A percentile compares a stretch with the other conserved stretches of the same genome.
Conservation (phyloP, 2,113 vertebrate species). For the Osmerus eperlanus region DNA sequence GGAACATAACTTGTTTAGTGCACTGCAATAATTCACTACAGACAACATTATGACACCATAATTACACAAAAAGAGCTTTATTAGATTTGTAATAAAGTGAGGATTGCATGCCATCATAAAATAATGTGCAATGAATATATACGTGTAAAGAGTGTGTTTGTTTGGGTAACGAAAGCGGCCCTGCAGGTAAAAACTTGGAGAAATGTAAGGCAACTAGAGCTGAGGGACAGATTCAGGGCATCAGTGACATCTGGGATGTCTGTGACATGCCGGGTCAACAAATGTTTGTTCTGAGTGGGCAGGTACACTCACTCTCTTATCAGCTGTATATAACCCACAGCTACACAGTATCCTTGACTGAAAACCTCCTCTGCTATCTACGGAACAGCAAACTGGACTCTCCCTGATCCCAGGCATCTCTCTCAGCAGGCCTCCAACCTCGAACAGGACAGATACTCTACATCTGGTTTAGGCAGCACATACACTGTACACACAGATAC, state of each 20-base stretch:
- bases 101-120: too few species aligned
- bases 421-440: neutral
- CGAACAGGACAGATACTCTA: too few species aligned
- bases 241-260: too few species aligned
- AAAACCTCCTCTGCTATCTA: slow-evolving; percentile 27
- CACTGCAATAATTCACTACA: slow-evolving; percentile 14
- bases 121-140: too few species aligned
- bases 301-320: slow-evolving; percentile 57
- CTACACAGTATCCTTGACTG: slow-evolving; percentile 38
- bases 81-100: slow-evolving; percentile 14
- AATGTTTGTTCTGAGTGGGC: slow-evolving; percentile 33
- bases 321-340: slow-evolving; percentile 55
- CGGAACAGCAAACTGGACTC: slow-evolving; percentile 28
- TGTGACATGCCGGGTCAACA: neutral
- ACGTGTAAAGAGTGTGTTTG: too few species aligned
- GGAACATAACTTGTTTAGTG: too few species aligned
- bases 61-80: neutral
- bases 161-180: slow-evolving; percentile 9
- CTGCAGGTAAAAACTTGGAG: neutral
- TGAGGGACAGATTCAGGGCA: slow-evolving; percentile 9
- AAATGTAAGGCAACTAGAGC: neutral
- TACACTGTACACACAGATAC: slow-evolving; percentile 15
- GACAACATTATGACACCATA: slow-evolving; percentile 8
- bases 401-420: slow-evolving; percentile 28
- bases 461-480: too few species aligned